Conservation (phyloP, 2,113 vertebrate genomes). For the Struthidea cinerea region DNA sequence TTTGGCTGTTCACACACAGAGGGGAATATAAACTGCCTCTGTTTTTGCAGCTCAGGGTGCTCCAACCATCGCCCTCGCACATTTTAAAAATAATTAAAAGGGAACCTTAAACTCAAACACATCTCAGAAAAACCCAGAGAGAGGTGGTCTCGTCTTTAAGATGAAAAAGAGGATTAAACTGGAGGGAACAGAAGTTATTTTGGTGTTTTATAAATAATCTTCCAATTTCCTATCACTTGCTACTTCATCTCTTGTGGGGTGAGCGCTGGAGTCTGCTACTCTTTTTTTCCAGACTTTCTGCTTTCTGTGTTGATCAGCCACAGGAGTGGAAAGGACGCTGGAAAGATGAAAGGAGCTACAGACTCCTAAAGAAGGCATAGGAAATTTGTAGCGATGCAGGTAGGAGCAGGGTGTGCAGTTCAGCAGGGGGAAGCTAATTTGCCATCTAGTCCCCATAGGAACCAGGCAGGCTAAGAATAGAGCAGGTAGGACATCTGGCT, state of each 20-base stretch:
- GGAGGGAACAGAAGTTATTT: not conserved
- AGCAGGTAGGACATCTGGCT: not conserved
- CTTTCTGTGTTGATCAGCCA: not conserved
- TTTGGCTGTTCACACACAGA: not conserved
- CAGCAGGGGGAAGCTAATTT: not conserved
- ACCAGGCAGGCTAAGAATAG: not conserved
- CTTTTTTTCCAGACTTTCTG: not conserved
- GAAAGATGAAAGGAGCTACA: not conserved
- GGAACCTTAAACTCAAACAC: not conserved
- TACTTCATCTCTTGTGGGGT: not conserved
- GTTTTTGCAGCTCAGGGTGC: not conserved
- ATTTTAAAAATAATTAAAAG: not conserved
- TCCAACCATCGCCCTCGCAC: not conserved
- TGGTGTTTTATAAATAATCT: not conserved
- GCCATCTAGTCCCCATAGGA: not conserved
- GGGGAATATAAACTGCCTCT: not conserved
- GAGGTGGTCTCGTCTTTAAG: not conserved
- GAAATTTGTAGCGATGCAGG: not conserved
- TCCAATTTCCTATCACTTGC: slow-evolving; percentile 1
- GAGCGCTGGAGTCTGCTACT: not conserved
- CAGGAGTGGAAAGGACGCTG: not conserved
- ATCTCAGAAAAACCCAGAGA: not conserved
- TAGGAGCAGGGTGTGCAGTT: not conserved
- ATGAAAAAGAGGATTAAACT: not conserved
- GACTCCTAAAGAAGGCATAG: not conserved